Evolutionary conservation across 2,113 vertebrate genomes (phyloP).

Genomic region (Apodemus speciosus): DNA sequence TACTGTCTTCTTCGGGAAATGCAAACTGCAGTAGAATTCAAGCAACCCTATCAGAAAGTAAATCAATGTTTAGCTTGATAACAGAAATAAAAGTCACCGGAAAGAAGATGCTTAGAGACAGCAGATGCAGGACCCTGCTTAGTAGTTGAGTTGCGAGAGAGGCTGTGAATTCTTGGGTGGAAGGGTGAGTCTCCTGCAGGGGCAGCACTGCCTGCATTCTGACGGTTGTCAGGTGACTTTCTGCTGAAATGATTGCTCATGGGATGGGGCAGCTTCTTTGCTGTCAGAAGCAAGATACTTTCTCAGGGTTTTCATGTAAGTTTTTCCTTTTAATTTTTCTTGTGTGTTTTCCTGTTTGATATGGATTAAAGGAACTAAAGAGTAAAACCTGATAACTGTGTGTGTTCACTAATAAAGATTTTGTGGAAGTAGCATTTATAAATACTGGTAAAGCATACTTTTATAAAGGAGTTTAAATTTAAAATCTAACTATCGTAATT

Average conservation of each 20-base stretch:
- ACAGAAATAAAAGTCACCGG: background rate
- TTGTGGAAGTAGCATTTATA: conserved; percentile 35
- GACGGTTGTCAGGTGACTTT: conserved; percentile 64
- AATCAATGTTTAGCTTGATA: conserved; percentile 36
- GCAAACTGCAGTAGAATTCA: conserved; percentile 74
- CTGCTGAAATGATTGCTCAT: conserved; percentile 77
- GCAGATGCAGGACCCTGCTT: background rate
- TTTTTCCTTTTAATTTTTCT: conserved; percentile 50
- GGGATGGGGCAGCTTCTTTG: conserved; percentile 85
- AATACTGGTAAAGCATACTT: background rate
- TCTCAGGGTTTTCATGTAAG: conserved; percentile 83
- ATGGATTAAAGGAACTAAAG: conserved; percentile 27
- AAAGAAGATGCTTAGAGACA: background rate
- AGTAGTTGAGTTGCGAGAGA: background rate
- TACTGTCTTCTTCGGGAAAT: conserved; percentile 84
- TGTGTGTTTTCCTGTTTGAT: conserved; percentile 46
- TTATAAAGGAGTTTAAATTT: conserved; percentile 24
- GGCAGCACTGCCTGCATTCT: conserved; percentile 80
- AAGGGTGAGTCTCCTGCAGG: conserved; percentile 26
- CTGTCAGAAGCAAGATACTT: conserved; percentile 84
- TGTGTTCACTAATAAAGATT: conserved; percentile 1
- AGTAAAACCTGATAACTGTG: conserved; percentile 39
- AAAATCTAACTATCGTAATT: conserved; percentile 5
- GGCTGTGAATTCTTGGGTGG: background rate
- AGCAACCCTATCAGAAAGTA: conserved; percentile 57